Conservation (phyloP, 2,888 invertebrate species). For the Adelognathus sp. region DNA sequence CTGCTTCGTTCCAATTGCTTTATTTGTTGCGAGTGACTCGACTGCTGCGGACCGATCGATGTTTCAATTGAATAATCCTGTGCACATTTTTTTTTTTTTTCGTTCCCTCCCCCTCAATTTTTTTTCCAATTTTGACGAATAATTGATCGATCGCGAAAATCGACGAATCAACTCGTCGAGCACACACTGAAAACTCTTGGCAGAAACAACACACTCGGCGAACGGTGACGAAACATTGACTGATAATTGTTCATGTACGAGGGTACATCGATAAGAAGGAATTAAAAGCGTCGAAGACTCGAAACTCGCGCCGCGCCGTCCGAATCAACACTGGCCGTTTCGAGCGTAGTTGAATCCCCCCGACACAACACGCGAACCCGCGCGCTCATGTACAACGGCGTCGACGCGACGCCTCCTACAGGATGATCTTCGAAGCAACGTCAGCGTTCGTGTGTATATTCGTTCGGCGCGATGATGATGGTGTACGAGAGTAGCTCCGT, state of each 20-base stretch:
- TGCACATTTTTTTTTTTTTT: slow-evolving; percentile 25
- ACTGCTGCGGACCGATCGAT: not conserved
- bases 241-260: not conserved
- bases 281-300: slow-evolving; percentile 39
- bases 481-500: slow-evolving; percentile 38
- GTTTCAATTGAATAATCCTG: slow-evolving; percentile 43
- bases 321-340: slow-evolving; percentile 69
- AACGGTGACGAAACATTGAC: not conserved
- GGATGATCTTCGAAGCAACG: slow-evolving; percentile 53
- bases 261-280: slow-evolving; percentile 5
- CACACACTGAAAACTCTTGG: no score
- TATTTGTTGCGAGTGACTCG: not conserved
- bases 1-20: slow-evolving; percentile 5
- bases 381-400: slow-evolving; percentile 21
- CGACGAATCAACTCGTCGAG: not conserved
- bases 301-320: slow-evolving; percentile 68
- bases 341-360: slow-evolving; percentile 55
- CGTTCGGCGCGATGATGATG: slow-evolving; percentile 25
- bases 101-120: no score
- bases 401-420: slow-evolving; percentile 53
- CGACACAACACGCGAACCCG: slow-evolving; percentile 42
- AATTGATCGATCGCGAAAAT: not conserved
- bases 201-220: not conserved
- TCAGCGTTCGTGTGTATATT: slow-evolving; percentile 11
- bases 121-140: not conserved